Conservation (phyloP, 1,140 invertebrate genomes). For the Drosophila athabasca region DNA sequence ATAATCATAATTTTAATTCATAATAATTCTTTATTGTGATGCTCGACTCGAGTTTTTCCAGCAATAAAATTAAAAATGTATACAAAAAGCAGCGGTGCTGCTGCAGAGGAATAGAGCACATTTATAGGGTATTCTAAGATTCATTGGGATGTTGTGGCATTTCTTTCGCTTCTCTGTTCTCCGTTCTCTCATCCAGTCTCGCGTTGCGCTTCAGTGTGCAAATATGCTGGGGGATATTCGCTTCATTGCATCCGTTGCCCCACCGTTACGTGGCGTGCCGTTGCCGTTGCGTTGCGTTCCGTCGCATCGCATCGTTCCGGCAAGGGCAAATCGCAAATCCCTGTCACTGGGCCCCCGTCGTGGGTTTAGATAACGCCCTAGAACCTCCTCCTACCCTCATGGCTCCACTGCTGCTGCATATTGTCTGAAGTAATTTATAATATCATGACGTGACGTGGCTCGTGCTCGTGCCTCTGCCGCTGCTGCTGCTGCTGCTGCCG, state of each 20-base stretch:
- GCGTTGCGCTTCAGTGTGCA: constrained; percentile 58
- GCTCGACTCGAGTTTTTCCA: too few relatives aligned
- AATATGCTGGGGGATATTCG: constrained; percentile 31
- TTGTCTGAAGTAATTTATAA: constrained; percentile 47
- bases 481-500: too few relatives aligned
- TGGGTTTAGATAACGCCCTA: constrained; percentile 5
- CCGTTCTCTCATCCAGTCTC: neutral
- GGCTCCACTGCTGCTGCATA: constrained; percentile 16
- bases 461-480: too few relatives aligned
- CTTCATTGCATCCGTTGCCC: constrained; percentile 9
- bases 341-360: constrained; percentile 4
- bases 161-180: too few relatives aligned
- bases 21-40: too few relatives aligned
- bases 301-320: neutral
- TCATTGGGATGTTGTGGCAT: too few relatives aligned
- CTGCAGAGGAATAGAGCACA: too few relatives aligned
- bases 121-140: too few relatives aligned
- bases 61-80: too few relatives aligned
- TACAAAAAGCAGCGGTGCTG: too few relatives aligned
- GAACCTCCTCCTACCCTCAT: neutral
- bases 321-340: neutral
- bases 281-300: too few relatives aligned
- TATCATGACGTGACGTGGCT: constrained; percentile 42
- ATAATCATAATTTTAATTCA: too few relatives aligned
- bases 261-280: neutral